Conservation (phyloP, 2,888 invertebrate genomes). For the Drosophila cyrtoloma region DNA sequence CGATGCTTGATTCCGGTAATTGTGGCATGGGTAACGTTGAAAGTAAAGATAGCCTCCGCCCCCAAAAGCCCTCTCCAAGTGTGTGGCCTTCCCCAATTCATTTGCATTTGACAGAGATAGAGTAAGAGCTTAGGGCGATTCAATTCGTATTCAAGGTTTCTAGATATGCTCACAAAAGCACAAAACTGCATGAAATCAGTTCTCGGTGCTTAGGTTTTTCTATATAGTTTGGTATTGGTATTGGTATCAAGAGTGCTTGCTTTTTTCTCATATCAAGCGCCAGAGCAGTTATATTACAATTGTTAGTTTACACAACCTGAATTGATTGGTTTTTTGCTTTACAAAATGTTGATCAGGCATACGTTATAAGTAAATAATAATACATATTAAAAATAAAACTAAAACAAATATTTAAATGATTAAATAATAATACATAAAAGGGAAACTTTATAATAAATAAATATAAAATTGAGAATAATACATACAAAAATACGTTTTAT, state of each 20-base stretch:
- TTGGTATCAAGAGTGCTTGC: neutral
- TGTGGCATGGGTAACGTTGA: slow-evolving; percentile 35
- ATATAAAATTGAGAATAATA: neutral
- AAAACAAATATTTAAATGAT: neutral
- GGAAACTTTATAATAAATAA: neutral
- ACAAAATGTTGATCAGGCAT: neutral
- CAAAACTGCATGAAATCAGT: slow-evolving; percentile 3
- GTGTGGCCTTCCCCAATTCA: slow-evolving; percentile 2
- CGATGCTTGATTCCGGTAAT: slow-evolving; percentile 54
- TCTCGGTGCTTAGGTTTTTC: neutral
- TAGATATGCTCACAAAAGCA: neutral
- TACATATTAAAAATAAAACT: neutral
- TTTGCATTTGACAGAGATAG: slow-evolving; percentile 29
- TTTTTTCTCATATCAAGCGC: neutral
- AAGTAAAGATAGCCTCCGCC: slow-evolving; percentile 13
- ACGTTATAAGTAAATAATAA: too few relatives aligned
- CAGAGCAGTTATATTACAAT: neutral
- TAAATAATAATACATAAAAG: neutral
- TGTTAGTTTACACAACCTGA: neutral
- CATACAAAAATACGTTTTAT: neutral
- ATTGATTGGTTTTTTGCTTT: neutral
- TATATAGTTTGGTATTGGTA: neutral
- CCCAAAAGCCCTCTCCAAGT: neutral
- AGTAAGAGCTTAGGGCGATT: slow-evolving; percentile 19
- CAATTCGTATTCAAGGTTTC: slow-evolving; percentile 12